phyloP scores from a whole-genome alignment of 2,888 invertebrate genomes.

The Drosophila ezoana region DNA sequence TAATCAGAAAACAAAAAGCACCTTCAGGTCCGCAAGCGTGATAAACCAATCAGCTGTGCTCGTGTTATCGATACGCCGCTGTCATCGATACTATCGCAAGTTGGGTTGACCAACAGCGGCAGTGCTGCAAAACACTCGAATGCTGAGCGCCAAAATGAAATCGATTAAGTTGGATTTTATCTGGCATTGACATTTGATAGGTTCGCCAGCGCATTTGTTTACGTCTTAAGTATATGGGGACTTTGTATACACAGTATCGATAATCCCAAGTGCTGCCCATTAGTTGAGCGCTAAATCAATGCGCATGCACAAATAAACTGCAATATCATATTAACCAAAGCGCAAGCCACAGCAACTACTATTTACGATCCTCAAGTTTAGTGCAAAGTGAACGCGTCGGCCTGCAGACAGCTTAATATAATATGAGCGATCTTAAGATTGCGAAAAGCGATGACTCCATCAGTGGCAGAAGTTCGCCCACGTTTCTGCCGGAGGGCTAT shows the following conservation, averaged over 20 bases:
- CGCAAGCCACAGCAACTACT: background rate
- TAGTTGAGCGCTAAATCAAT: background rate
- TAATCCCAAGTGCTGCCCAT: constrained; percentile 2
- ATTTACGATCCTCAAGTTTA: constrained; percentile 14
- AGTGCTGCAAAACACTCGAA: constrained; percentile 33
- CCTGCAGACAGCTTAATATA: background rate
- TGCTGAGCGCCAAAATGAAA: constrained; percentile 27
- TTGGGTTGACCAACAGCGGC: background rate
- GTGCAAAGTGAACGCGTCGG: constrained; percentile 22
- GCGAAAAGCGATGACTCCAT: constrained; percentile 13
- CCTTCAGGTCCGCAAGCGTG: constrained; percentile 48
- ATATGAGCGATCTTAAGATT: constrained; percentile 35
- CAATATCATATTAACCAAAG: constrained; percentile 18
- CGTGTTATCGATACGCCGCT: constrained; percentile 33
- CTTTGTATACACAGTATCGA: constrained; percentile 6
- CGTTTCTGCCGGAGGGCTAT: constrained; percentile 36
- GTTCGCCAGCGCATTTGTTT: background rate
- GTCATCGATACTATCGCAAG: constrained; percentile 33
- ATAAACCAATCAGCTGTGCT: constrained; percentile 52
- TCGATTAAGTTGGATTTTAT: background rate
- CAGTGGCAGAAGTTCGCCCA: background rate
- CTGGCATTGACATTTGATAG: background rate
- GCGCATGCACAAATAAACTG: constrained; percentile 13
- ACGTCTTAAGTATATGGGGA: too few relatives aligned
- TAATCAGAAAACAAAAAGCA: constrained; percentile 48